Base-by-base conservation (phyloP, 2,797 vertebrate genomes). In the Rhinatrema bivittatum region DNA sequence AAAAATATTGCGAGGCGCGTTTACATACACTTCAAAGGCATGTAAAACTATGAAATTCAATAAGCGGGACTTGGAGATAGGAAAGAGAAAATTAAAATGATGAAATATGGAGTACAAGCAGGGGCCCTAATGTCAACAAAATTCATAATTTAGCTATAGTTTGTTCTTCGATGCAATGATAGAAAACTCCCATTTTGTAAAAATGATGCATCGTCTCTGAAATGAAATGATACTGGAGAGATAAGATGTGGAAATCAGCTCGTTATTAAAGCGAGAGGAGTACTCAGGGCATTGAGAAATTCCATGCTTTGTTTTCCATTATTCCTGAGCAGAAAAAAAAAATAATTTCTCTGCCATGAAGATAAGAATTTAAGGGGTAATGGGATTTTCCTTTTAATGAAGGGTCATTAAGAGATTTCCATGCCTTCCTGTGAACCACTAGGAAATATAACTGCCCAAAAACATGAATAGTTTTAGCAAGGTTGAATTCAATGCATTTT, bases 1-100 rank as follows among this genome's bases (percentile, higher is more conserved):
- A 62, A 62, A 68, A 58, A 60, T 53, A 69, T 74, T 67, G 52
- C 52, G 25, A 25, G 25, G 32, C 54, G 61, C 49, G 32, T 43
- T 47, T 50, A 36, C 43, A 60, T 53, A 60, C 56, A 23, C 67
- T 76, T 30, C 46, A 51, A 53, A 40, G 37, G 39, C 36, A 43
- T 20, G 9, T 9, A 38, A 55, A 28, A 36, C 14, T 27, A 32
- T 35, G 28, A 30, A 67, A 66, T 55, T 42, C 41, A 68, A 63
- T 70, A 65, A 72, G 51, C 39, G 32, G 21, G 8, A 19, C 21
- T 49, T 26, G 10, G 44, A 41, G 27, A 40, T 1, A 11, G 42
- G 24, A 60, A 47, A 17, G 18, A 11, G 35, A 24, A 52, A 68
- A 77, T 58, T 39, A 59, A 58, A 66, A 55, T 50, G 61, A 46